A percentile compares a stretch with the other conserved stretches of the same genome.
phyloP scores from a whole-genome alignment of 2,113 vertebrate genomes.

The Choloepus hoffmanni region DNA sequence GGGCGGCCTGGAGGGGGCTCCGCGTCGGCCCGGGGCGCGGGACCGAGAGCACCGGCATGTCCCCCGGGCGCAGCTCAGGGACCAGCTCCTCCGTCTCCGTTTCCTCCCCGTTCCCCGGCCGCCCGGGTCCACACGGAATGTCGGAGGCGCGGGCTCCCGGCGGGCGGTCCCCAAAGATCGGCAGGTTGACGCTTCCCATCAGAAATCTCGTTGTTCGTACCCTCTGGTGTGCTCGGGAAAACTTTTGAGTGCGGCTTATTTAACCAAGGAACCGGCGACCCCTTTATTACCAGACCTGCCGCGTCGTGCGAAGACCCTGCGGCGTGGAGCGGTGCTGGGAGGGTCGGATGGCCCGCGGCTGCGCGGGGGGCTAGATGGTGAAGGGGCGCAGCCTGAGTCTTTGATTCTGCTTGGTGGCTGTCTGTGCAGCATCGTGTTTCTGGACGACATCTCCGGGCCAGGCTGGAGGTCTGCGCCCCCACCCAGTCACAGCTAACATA shows the following conservation, averaged over 20 bases:
- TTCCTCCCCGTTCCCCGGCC: too few species aligned
- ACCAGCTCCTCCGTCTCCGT: background rate
- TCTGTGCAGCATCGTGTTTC: too few species aligned
- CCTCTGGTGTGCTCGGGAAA: background rate
- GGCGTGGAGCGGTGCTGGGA: background rate
- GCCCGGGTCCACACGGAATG: background rate
- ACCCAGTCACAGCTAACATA: background rate
- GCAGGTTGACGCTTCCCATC: background rate
- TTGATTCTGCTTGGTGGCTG: background rate
- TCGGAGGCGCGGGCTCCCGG: background rate
- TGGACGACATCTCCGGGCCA: background rate
- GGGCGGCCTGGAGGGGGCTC: fast-evolving
- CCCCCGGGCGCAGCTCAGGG: background rate
- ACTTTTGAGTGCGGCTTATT: background rate
- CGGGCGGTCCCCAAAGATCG: background rate
- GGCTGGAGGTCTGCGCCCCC: too few species aligned
- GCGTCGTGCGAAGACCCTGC: background rate
- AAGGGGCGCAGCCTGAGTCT: background rate
- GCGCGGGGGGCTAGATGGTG: background rate
- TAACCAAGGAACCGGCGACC: background rate
- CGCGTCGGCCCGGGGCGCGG: background rate
- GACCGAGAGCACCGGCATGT: background rate
- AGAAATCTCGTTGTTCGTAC: background rate
- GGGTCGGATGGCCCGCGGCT: fast-evolving
- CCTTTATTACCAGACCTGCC: background rate